Base-by-base conservation (phyloP, 2,888 invertebrate species). In the Hololepta plana region DNA sequence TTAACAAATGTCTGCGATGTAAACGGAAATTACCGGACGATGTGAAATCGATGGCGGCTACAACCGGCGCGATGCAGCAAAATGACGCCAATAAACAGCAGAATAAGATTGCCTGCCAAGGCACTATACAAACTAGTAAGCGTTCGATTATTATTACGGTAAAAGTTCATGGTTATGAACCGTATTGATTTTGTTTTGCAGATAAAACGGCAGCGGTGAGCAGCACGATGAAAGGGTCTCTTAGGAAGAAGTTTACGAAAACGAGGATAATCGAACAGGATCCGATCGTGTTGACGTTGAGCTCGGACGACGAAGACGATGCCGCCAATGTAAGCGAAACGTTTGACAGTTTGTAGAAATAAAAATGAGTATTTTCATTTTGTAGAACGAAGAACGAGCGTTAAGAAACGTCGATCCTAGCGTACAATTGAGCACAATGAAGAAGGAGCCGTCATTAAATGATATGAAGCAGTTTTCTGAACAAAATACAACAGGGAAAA, bases 1-100 rank as follows among this genome's bases (percentile, higher is more conserved):
- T 84, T 49, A 73, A 70, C 39, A 68, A 67, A 33, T 88, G 88
- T 55, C 69, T 75, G 52, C 51, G 67, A 38, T 80, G 80, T 57
- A 69, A 65, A 46, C 60, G 71, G 41, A 67, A 71, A 44, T 66
- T 80, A 39, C 67, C 71, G 2, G 74, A 75, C 33, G 71, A 75
- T 42, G 75, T 76, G 15, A 79, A 76, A 53, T 40, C 56, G 2
- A 46, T 59, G 26, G 30, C 38, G 3, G 20, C 25, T n/a, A n/a
- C n/a, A n/a, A n/a, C n/a, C 4, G 19, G 11, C 8, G 33, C 7
- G 7, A n/a, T 17, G 17, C 9, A 8, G 6, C 7, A n/a, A 9
- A 22, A n/a, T 9, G 22, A n/a, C 17, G 17, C 7, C 17, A 17
- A 17, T n/a, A n/a, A n/a, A n/a, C n/a, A n/a, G n/a, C n/a, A n/a